Base-by-base conservation (phyloP, 2,888 invertebrate species). In the Lagria hirta region DNA sequence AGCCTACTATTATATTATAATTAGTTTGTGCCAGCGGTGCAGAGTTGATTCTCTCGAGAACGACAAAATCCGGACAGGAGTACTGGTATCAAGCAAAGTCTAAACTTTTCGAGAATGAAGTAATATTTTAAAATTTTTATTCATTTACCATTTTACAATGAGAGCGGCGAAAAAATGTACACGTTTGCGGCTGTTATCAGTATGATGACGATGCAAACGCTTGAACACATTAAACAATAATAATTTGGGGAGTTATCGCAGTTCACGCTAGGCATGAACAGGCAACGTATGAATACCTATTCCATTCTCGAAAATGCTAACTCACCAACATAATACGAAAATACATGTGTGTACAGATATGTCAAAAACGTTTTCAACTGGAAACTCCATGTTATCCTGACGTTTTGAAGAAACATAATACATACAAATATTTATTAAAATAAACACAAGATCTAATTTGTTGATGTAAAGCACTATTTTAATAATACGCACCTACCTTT, bases 211-310 rank as follows among this genome's bases (percentile, higher is more conserved):
- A 34, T 43, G 51, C 49, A 48, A 52, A 50, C 43, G 52, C 47
- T 47, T 49, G 49, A 51, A 46, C 50, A 50, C 52, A 44, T 49
- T 49, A 49, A 43, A 45, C 45, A 49, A 49, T 49, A 48, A 48
- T 48, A 45, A 52, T 50, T 52, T 32, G 43, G 42, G 43, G 49
- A 52, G 43, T 50, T 54, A 54, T 52, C 54, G 51, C 47, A 44
- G 49, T 54, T 50, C 48, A 48, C 50, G 51, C 54, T 48, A 51
- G 35, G 48, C 43, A 49, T 46, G 41, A 47, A 38, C 48, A 45
- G 44, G 33, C 48, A 47, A 43, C 46, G 42, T 50, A 48, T 50
- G 43, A 51, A 50, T 51, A 24, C 40, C 35, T 48, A 33, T 43
- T 34, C 18, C 40, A 40, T 47, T 35, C 29, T 41, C 48, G 40